Evolutionary conservation across 2,888 invertebrate genomes (phyloP).

Genomic region (Lycocerus yunnanus): DNA sequence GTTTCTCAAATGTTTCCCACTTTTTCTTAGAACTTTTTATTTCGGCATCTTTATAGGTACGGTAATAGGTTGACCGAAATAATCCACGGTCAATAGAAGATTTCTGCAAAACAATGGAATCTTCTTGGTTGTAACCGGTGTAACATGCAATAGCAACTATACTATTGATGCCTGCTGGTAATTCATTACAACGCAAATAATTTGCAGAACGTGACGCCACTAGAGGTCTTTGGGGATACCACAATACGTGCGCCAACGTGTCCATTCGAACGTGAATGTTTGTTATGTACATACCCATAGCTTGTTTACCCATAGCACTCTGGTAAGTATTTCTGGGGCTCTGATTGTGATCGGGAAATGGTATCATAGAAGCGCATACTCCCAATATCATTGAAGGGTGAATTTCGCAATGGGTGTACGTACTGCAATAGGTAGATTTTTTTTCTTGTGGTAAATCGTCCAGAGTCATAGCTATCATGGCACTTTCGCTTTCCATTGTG

Average conservation of each 20-base stretch:
- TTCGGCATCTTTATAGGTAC: conserved; percentile 96
- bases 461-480: conserved; percentile 99
- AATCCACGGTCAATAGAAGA: conserved; percentile 98
- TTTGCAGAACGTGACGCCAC: conserved; percentile 99
- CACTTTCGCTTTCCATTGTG: conserved; percentile 98
- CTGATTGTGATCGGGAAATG: too few species aligned
- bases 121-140: conserved; percentile 99
- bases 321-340: too few species aligned
- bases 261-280: conserved; percentile 99
- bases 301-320: too few species aligned
- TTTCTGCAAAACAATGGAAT: conserved; percentile 98
- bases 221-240: conserved; percentile 98
- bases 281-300: conserved; percentile 99
- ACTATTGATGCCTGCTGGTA: conserved; percentile 95
- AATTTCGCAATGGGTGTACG: conserved; percentile 99
- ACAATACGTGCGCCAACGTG: conserved; percentile 96
- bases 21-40: conserved; percentile 95
- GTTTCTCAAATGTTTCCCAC: conserved; percentile 97
- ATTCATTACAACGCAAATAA: conserved; percentile 90
- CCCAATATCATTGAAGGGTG: too few species aligned
- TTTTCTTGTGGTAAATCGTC: conserved; percentile 92
- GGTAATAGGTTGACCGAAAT: conserved; percentile 94
- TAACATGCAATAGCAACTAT: conserved; percentile 99
- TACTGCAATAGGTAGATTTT: conserved; percentile 91
- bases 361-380: too few species aligned